phyloP scores from a whole-genome alignment of 2,113 vertebrate genomes.

The Symphodus melops region DNA sequence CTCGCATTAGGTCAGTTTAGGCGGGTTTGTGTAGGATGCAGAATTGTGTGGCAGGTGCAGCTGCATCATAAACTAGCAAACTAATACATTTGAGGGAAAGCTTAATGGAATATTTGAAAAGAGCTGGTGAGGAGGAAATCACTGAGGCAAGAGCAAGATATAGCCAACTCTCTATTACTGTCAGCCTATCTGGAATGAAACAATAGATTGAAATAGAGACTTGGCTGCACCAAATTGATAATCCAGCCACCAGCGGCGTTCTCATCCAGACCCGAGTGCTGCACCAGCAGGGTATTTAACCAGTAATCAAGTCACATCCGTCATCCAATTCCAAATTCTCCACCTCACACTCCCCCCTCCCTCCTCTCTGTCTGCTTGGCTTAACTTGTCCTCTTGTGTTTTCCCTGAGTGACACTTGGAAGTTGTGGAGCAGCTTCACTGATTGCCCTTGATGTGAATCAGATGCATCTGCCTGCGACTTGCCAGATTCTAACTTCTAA shows the following conservation, averaged over 20 bases:
- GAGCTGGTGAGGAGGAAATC: slow-evolving; percentile 39
- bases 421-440: slow-evolving; percentile 58
- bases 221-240: slow-evolving; percentile 63
- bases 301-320: slow-evolving; percentile 77
- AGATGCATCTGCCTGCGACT: slow-evolving; percentile 57
- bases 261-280: slow-evolving; percentile 54
- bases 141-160: slow-evolving; percentile 14
- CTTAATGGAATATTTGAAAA: slow-evolving; percentile 46
- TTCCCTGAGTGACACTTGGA: slow-evolving; percentile 64
- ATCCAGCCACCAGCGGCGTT: slow-evolving; percentile 56
- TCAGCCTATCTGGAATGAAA: slow-evolving; percentile 48
- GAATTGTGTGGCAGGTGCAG: slow-evolving; percentile 6
- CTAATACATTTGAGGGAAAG: slow-evolving; percentile 38
- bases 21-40: slow-evolving; percentile 5
- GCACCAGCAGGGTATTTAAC: slow-evolving; percentile 71
- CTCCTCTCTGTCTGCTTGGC: slow-evolving; percentile 22
- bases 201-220: slow-evolving; percentile 64
- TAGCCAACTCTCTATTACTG: slow-evolving; percentile 26
- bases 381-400: slow-evolving; percentile 60
- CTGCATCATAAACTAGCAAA: slow-evolving; percentile 17
- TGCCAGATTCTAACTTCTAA: slow-evolving; percentile 52
- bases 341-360: slow-evolving; percentile 27
- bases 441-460: slow-evolving; percentile 75
- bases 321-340: slow-evolving; percentile 73
- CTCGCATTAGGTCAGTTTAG: slow-evolving; percentile 28